A percentile compares a stretch with the other conserved stretches of the same genome.
Evolutionary conservation across 1,140 invertebrate species (phyloP).

Genomic region (Leptinotarsa defecta): DNA sequence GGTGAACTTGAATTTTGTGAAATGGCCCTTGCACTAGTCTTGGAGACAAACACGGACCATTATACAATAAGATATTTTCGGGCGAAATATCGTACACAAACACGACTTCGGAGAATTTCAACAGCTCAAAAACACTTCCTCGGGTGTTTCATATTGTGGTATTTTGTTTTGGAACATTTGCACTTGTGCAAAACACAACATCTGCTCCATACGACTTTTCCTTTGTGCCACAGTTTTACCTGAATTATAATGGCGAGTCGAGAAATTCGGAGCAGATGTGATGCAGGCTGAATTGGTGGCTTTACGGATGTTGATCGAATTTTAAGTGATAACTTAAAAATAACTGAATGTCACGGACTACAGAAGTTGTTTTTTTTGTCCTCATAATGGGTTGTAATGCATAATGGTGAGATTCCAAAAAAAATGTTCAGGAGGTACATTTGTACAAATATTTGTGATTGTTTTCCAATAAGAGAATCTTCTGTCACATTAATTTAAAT

Average conservation of each 20-base stretch:
- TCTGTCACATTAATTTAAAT: no score
- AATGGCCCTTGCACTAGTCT: no score
- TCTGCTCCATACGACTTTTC: not conserved
- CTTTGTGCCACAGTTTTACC: constrained; percentile 1
- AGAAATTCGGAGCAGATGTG: not conserved
- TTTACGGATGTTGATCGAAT: not conserved
- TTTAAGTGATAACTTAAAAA: not conserved
- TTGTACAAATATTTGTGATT: no score
- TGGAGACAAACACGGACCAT: no score
- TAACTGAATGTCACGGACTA: no score
- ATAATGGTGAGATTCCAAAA: no score
- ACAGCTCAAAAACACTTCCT: not conserved
- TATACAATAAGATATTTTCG: not conserved
- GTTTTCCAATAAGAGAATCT: no score
- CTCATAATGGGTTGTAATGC: no score
- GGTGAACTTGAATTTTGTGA: no score
- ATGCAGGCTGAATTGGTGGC: not conserved
- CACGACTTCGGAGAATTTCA: not conserved
- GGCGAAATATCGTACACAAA: not conserved
- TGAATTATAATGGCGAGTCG: not conserved
- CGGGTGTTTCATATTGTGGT: not conserved
- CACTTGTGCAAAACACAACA: constrained; percentile 8
- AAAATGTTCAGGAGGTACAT: no score
- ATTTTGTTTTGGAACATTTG: not conserved
- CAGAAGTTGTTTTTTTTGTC: no score